These are phyloP conservation scores for Reticulitermes lucifugus DNA, from an alignment of 2,888 invertebrate genomes.

Conservation along the genomic window DNA sequence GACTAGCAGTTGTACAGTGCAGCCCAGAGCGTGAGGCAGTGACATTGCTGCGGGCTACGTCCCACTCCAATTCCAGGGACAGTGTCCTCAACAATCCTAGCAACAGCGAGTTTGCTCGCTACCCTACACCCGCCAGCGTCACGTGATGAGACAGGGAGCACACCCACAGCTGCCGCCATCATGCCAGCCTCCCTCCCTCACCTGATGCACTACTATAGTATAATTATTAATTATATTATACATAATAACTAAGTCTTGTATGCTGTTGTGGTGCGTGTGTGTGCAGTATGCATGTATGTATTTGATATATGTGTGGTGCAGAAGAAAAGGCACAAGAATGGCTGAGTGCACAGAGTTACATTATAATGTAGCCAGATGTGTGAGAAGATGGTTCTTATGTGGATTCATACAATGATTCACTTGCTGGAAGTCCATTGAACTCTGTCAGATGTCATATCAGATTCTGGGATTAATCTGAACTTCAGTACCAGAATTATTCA, in stretches of 20 bases:
- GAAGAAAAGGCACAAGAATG: not conserved
- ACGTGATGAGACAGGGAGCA: constrained; percentile 28
- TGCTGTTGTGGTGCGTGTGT: constrained; percentile 12
- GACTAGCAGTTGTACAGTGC: constrained; percentile 81
- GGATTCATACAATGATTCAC: not conserved
- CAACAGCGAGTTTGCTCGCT: constrained; percentile 47
- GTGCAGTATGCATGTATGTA: constrained; percentile 33
- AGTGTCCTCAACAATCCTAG: constrained; percentile 67
- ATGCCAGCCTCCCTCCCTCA: not conserved
- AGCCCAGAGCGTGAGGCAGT: constrained; percentile 74
- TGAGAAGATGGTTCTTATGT: not conserved
- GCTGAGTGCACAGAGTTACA: not conserved
- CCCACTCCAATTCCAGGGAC: constrained; percentile 73
- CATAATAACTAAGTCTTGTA: constrained; percentile 31
- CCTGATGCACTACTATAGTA: constrained; percentile 27
- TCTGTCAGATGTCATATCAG: not conserved
- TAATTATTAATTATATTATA: constrained; percentile 35
- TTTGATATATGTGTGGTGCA: constrained; percentile 24
- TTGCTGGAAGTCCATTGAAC: constrained; percentile 14
- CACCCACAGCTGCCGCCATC: not conserved
- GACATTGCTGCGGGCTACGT: constrained; percentile 72
- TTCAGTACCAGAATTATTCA: not conserved
- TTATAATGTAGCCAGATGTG: not conserved
- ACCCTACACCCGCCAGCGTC: constrained; percentile 56
- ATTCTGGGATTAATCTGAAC: not conserved